Evolutionary conservation across 1,140 invertebrate genomes (phyloP).

Genomic region (Dysdera silvatica): DNA sequence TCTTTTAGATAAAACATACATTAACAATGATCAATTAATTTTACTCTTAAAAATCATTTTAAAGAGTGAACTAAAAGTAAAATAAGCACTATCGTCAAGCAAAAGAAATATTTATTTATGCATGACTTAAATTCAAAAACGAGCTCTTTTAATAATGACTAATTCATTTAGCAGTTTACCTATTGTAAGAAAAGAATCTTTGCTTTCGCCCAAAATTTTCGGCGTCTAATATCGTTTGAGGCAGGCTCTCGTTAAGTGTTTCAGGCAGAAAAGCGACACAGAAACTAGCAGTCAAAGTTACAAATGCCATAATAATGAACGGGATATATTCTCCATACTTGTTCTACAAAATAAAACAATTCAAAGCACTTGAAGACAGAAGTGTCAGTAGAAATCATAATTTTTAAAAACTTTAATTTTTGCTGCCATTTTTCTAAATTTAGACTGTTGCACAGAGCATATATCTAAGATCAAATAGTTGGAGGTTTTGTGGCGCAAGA

Average conservation of each 20-base stretch:
- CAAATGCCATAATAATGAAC: constrained; percentile 38
- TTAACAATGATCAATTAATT: no score
- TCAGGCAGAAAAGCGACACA: constrained; percentile 39
- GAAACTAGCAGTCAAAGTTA: constrained; percentile 35
- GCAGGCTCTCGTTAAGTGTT: constrained; percentile 36
- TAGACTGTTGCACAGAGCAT: background rate
- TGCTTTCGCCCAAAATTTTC: constrained; percentile 40
- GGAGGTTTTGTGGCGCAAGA: background rate
- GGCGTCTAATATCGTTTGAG: constrained; percentile 38
- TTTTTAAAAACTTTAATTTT: background rate
- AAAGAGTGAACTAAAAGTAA: no score
- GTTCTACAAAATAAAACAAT: background rate
- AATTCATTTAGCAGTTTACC: constrained; percentile 1
- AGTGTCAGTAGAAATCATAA: background rate
- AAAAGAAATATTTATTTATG: no score
- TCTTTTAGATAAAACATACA: no score
- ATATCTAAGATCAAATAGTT: background rate
- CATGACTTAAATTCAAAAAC: no score
- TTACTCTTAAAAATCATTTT: no score
- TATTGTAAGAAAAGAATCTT: constrained; percentile 25
- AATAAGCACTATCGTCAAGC: no score
- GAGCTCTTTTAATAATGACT: no score
- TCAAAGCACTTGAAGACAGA: background rate
- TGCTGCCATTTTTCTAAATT: background rate
- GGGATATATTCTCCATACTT: constrained; percentile 37